Conservation (phyloP, 2,113 vertebrate species). For the Lophura nycthemera region DNA sequence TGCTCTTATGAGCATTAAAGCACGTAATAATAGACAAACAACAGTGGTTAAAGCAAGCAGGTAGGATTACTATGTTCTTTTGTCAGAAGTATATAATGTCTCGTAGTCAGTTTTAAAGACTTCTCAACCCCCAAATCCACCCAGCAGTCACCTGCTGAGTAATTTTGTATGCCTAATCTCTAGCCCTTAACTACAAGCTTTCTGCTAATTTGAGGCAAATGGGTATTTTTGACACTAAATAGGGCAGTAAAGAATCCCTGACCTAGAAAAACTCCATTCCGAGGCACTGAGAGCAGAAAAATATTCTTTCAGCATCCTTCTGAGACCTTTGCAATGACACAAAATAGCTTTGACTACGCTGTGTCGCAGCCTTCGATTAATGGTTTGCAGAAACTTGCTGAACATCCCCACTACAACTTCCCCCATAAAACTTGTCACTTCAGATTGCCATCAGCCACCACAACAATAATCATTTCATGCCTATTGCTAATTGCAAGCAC, state of each 20-base stretch:
- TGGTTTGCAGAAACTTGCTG: slow-evolving; percentile 77
- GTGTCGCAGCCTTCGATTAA: slow-evolving; percentile 71
- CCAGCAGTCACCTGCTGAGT: slow-evolving; percentile 86
- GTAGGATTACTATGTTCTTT: slow-evolving; percentile 96
- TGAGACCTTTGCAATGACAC: slow-evolving; percentile 76
- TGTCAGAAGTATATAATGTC: slow-evolving; percentile 97
- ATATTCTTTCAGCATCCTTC: slow-evolving; percentile 81
- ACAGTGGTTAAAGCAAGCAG: slow-evolving; percentile 96
- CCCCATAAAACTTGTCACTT: slow-evolving; percentile 96
- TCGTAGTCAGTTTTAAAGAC: slow-evolving; percentile 97
- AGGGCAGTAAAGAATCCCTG: slow-evolving; percentile 81
- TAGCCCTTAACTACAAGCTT: slow-evolving; percentile 82
- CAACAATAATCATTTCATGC: slow-evolving; percentile 99
- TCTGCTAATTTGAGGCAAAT: slow-evolving; percentile 87
- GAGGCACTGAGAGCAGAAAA: slow-evolving; percentile 78
- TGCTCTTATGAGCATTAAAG: slow-evolving; percentile 91
- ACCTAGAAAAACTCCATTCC: slow-evolving; percentile 82
- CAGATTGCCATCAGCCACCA: slow-evolving; percentile 94
- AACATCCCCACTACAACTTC: slow-evolving; percentile 85
- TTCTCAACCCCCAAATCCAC: slow-evolving; percentile 89
- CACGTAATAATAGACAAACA: slow-evolving; percentile 91
- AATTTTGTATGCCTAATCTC: slow-evolving; percentile 90
- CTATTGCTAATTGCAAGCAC: slow-evolving; percentile 99
- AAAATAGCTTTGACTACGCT: slow-evolving; percentile 74
- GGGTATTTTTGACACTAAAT: slow-evolving; percentile 85